phyloP scores from a whole-genome alignment of 2,888 invertebrate species.

The Xestoiulus laeticollis region DNA sequence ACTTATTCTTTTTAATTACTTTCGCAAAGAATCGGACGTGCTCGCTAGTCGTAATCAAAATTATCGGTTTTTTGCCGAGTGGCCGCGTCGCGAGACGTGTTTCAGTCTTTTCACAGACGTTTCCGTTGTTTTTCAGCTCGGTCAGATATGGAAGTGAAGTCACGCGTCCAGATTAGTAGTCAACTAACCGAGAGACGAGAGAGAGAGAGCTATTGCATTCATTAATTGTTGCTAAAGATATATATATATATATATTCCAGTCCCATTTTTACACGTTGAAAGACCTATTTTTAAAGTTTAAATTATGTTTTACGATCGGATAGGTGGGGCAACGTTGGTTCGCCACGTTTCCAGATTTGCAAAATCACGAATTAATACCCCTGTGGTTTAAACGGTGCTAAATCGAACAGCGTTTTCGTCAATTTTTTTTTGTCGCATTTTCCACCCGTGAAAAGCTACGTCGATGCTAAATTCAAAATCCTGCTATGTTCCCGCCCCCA shows the following conservation, averaged over 20 bases:
- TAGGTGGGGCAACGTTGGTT: not conserved
- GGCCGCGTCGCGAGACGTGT: not conserved
- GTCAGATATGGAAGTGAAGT: constrained; percentile 36
- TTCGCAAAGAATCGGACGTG: not conserved
- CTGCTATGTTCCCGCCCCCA: not conserved
- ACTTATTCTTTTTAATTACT: not conserved
- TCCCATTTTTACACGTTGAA: constrained; percentile 39
- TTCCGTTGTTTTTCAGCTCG: constrained; percentile 5
- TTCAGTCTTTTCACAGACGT: not conserved
- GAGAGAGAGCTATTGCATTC: not conserved
- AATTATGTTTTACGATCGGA: not conserved
- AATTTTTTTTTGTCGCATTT: not conserved
- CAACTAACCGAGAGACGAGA: not conserved
- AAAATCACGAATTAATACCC: not conserved
- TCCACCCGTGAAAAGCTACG: not conserved
- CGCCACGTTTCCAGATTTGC: not conserved
- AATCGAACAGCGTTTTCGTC: not conserved
- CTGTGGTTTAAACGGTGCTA: not conserved
- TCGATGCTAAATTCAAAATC: not conserved
- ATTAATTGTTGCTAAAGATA: constrained; percentile 34
- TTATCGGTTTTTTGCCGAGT: too few relatives aligned
- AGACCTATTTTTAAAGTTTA: constrained; percentile 35
- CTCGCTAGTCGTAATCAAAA: not conserved
- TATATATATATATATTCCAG: constrained; percentile 11
- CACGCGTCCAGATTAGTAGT: not conserved